Evolutionary conservation across 2,113 vertebrate species (phyloP), one percentile per base, ranked within the genome.

Genomic region (Amphilophus citrinellus): DNA sequence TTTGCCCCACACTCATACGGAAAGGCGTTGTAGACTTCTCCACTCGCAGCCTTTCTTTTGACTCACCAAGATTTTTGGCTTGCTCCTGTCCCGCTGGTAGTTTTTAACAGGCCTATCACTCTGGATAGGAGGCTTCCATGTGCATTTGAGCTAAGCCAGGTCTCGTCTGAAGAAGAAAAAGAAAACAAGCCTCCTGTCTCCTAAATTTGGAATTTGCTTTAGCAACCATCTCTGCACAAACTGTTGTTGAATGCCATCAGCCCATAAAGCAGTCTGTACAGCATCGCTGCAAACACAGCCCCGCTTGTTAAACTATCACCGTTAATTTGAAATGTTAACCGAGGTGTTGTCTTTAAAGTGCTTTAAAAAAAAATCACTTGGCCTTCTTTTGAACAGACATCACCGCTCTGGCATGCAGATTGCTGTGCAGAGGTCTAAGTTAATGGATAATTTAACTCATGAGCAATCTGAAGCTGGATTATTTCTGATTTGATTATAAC

Each of bases 151-250:
- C 53, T 81, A 88, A 93, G 59, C 87, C 90, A 93, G 92, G 83
- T 80, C 80, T 90, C 20, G 60, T 83, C 80, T 65, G 79, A 24
- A 80, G 9, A 15, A 47, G 35, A 13, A 75, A 60, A 82, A 20
- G n/a, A 84, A 47, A 82, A 78, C 58, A 60, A 13, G 4, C 11
- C 65, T 84, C 76, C 71, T 76, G 77, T 78, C 84, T 86, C 60
- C 59, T 81, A 61, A 82, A 88, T 92, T 61, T 84, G 4, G 50
- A 66, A 62, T 94, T 92, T 94, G 91, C 85, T 92, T 90, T 93
- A 94, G 88, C 88, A 93, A 93, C 91, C 76, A 68, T 79, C 57
- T 81, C 75, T 76, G 79, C 79, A 77, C 68, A 92, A 88, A 85
- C 87, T 88, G 71, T 87, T 88, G 65, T 86, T 91, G 79, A 61